Percentiles rank a stretch among this genome's conserved stretches.
Conservation (phyloP, 2,888 invertebrate genomes). For the Heteromurus nitidus region DNA sequence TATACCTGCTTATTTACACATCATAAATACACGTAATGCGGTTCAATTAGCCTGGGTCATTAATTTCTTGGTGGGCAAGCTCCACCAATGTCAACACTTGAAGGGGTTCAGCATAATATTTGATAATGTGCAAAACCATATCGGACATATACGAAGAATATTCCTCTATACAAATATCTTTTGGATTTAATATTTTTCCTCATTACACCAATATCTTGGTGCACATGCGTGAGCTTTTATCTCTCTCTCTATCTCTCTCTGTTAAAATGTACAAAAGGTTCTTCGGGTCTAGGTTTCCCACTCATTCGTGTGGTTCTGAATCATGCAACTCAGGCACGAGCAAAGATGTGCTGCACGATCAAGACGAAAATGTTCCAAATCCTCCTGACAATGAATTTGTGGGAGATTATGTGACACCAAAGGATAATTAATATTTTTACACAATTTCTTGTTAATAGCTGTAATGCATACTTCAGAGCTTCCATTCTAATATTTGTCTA, state of each 20-base stretch:
- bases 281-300: conserved; percentile 20
- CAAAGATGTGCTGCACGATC: conserved; percentile 28
- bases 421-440: conserved; percentile 54
- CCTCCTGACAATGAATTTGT: conserved; percentile 50
- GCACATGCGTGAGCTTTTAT: too few relatives aligned
- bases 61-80: conserved; percentile 13
- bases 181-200: too few relatives aligned
- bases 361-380: conserved; percentile 48
- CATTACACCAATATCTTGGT: too few relatives aligned
- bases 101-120: conserved; percentile 32
- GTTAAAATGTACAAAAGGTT: too few relatives aligned
- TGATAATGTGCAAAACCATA: conserved; percentile 19
- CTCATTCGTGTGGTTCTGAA: conserved; percentile 6
- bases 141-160: too few relatives aligned
- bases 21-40: conserved; percentile 25
- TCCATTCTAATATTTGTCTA: conserved; percentile 8
- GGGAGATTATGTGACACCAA: conserved; percentile 52
- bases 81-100: conserved; percentile 51
- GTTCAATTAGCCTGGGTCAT: conserved; percentile 37
- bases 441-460: conserved; percentile 32
- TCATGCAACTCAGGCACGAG: conserved; percentile 44
- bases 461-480: conserved; percentile 8
- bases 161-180: too few relatives aligned
- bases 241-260: too few relatives aligned
- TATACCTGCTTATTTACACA: conserved; percentile 26